Base-by-base conservation (phyloP, 2,113 vertebrate species). In the Chaenocephalus aceratus region DNA sequence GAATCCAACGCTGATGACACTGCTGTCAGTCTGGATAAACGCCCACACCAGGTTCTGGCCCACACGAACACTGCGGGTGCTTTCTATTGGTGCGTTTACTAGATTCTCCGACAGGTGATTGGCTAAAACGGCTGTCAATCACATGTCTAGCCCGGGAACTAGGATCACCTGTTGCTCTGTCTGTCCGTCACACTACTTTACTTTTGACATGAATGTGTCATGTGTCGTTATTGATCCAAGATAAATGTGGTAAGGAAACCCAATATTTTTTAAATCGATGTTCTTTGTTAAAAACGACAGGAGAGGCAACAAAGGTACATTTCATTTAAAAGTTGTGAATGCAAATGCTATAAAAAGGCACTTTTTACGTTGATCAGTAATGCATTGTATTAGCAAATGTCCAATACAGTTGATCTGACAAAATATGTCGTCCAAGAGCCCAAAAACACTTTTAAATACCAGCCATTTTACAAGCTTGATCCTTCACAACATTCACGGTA, bases 161-260 rank as follows among this genome's bases (percentile, higher is more conserved):
- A 23, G 52, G 79, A 87, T 92, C 90, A 94, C 92, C 92, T 93
- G 92, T 93, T 94, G 88, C 87, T 83, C 63, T 2, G 60, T 59
- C 10, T 34, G 44, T 54, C 70, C 6, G 84, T 80, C 75, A 48
- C 61, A 65, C 46, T 56, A 52, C 21, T 58, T n/a, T 26, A 44
- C 7, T 18, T 57, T 75, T 45, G 0, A 18, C 10, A 41, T 67
- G 6, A 53, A 46, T 48, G 21, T 21, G 21, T 21, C 30, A 58
- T 65, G 34, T 15, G 58, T n/a, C 5, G 12, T 49, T 11, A 48
- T 65, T 15, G 51, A 65, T 10, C 69, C 34, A 58, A 30, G 36
- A 41, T 41, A 41, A 8, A 6, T 41, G n/a, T 15, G 6, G 2
- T 2, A 13, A 36, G 26, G 23, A 6, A 0, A n/a, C 23, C 7